Base-by-base conservation (phyloP, 2,888 invertebrate species). In the Ditula angustiorana region DNA sequence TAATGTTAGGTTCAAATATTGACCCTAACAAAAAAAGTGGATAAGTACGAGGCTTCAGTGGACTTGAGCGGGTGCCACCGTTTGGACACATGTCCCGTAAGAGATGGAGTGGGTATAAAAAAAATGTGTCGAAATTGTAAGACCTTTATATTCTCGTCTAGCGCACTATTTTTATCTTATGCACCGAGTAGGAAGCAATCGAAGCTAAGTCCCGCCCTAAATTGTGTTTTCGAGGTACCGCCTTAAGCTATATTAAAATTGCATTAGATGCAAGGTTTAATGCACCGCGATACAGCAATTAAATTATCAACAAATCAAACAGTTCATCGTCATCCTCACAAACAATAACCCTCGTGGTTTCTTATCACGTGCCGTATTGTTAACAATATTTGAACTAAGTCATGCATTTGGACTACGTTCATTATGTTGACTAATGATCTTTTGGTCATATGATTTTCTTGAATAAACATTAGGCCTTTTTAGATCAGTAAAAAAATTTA, bases 311-410 rank as follows among this genome's bases (percentile, higher is more conserved):
- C 33, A 52, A 41, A 24, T 58, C 13, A 63, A 59, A 64, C 44
- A 57, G 57, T 58, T 69, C 11, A 26, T 66, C 74, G 79, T 82
- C 82, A 81, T 64, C 58, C 63, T 68, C 49, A 23, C 70, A 82
- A 82, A 83, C 71, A 79, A 58, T 64, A 66, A 61, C 70, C 66
- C 69, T 66, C 63, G 69, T 71, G 67, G 70, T 72, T 70, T 73
- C 72, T 66, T 81, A 82, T 86, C 86, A 86, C 85, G 83, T 85
- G 86, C 78, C 58, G 46, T 58, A 58, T 60, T n/a, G 61, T 60
- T 62, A 66, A 76, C 71, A 83, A 81, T 86, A 82, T 83, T 86
- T 83, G 76, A 47, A 63, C 56, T 76, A 67, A 81, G 82, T 83
- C 81, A 81, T 82, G 76, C 79, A 79, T 75, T 67, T 72, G 70